Conservation (phyloP, 2,888 invertebrate genomes). For the Ditylenchus weischeri region DNA sequence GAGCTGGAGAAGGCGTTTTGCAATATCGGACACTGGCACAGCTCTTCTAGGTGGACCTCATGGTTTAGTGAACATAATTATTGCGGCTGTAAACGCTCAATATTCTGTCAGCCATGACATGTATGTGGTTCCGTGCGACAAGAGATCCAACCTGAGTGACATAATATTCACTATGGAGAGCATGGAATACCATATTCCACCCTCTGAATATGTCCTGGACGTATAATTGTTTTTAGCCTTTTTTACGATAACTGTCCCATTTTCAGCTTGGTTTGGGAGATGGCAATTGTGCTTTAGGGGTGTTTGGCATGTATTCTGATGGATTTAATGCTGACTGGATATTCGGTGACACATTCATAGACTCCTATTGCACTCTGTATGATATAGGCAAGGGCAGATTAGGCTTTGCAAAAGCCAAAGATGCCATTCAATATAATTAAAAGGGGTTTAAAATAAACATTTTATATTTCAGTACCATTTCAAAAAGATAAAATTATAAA, state of each 20-base stretch:
- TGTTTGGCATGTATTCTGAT: slow-evolving; percentile 12
- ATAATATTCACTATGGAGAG: slow-evolving; percentile 47
- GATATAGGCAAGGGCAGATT: slow-evolving; percentile 43
- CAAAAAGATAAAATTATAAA: no score
- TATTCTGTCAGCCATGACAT: slow-evolving; percentile 24
- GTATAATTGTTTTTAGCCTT: slow-evolving; percentile 18
- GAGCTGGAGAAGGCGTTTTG: slow-evolving; percentile 22
- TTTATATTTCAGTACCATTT: no score
- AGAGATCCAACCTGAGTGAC: slow-evolving; percentile 33
- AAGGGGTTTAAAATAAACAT: no score
- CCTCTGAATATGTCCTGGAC: slow-evolving; percentile 52
- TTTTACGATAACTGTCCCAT: no score
- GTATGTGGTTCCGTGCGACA: slow-evolving; percentile 44
- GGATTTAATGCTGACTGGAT: slow-evolving; percentile 26
- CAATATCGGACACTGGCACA: slow-evolving; percentile 53
- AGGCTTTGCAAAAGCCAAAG: slow-evolving; percentile 40
- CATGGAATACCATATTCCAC: slow-evolving; percentile 40
- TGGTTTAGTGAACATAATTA: slow-evolving; percentile 13
- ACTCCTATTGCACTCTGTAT: slow-evolving; percentile 43
- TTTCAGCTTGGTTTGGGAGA: slow-evolving; percentile 29
- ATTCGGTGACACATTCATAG: slow-evolving; percentile 27
- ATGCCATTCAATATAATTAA: slow-evolving; percentile 5
- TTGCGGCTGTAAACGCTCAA: slow-evolving; percentile 37
- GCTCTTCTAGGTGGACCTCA: slow-evolving; percentile 23
- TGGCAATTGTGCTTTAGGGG: slow-evolving; percentile 6